Conservation (phyloP, 2,888 invertebrate genomes). For the Cheilosia pagana region DNA sequence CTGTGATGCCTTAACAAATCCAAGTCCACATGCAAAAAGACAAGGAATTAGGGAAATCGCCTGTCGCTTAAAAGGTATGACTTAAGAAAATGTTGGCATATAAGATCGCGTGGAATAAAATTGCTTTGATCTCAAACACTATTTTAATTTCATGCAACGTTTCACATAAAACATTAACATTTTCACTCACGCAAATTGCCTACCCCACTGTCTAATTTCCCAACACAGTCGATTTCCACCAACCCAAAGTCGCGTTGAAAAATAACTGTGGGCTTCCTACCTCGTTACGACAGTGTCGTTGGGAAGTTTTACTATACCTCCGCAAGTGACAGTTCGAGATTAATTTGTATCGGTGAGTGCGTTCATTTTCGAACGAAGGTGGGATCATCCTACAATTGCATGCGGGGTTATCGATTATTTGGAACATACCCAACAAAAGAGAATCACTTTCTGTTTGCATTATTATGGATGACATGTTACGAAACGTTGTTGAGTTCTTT, state of each 20-base stretch:
- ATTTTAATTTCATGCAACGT: too few relatives aligned
- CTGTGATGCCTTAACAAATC: too few relatives aligned
- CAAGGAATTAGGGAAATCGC: too few relatives aligned
- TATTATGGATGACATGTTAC: conserved; percentile 24
- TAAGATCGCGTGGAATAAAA: too few relatives aligned
- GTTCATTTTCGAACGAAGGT: conserved; percentile 21
- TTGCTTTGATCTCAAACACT: too few relatives aligned
- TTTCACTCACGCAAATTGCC: neutral
- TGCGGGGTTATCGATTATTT: conserved; percentile 28
- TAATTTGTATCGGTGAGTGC: conserved; percentile 59
- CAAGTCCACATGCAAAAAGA: too few relatives aligned
- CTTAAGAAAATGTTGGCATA: too few relatives aligned
- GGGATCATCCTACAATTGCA: neutral
- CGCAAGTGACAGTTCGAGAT: conserved; percentile 57
- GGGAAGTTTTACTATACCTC: conserved; percentile 24
- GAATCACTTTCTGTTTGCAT: conserved; percentile 1
- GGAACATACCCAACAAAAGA: neutral
- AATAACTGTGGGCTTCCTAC: conserved; percentile 42
- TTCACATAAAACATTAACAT: neutral
- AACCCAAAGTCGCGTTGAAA: conserved; percentile 7
- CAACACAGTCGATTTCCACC: conserved; percentile 13
- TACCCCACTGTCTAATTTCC: conserved; percentile 23
- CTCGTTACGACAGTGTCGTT: conserved; percentile 19
- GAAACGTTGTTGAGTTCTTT: conserved; percentile 2
- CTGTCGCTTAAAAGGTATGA: too few relatives aligned